Base-by-base conservation (phyloP, 1,140 invertebrate species). In the Polypedilum pembai region DNA sequence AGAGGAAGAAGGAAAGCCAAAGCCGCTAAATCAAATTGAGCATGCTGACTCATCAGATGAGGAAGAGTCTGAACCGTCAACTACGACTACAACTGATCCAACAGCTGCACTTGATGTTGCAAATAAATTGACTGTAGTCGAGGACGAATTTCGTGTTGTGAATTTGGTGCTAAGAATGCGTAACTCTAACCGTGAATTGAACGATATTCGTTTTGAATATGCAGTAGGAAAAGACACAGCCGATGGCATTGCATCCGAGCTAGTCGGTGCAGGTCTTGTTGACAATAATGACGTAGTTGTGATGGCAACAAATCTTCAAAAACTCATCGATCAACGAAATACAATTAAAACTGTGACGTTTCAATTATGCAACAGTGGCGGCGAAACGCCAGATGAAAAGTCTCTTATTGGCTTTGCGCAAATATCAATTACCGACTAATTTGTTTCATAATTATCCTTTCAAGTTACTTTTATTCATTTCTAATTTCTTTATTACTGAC, bases 191-290 rank as follows among this genome's bases (percentile, higher is more conserved):
- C 85, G 92, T 75, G 96, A 98, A 83, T 83, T 99, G 45, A 98
- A 99, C 83, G 97, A 99, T 80, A 99, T 99, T 77, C 88, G 95
- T 78, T 99, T 99, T 83, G 95, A 99, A 82, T 99, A 94, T 83
- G 90, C 92, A 3, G 88, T 92, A 12, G 94, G 93, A 2, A 90
- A 94, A 83, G 96, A 99, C 82, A 94, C 93, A 0, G 90, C 95
- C 0, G 94, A 98, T 83, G 95, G 95, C 66, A 97, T 98, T 75
- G 94, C 96, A 3, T 87, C 90, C 8, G 96, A 99, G 84, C 83
- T 99, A 76, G 94, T 98, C 12, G 92, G 93, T 73, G 96, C 96
- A 20, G 95, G 96, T 7, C 85, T 99, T 17, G 94, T 99, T 7
- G 94, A 98, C 82, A 91, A 92, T 4, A 88, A 90, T 78, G 96